These are phyloP conservation scores for Margarornis squamiger DNA, from an alignment of 2,797 vertebrate species.

Conservation along the genomic window DNA sequence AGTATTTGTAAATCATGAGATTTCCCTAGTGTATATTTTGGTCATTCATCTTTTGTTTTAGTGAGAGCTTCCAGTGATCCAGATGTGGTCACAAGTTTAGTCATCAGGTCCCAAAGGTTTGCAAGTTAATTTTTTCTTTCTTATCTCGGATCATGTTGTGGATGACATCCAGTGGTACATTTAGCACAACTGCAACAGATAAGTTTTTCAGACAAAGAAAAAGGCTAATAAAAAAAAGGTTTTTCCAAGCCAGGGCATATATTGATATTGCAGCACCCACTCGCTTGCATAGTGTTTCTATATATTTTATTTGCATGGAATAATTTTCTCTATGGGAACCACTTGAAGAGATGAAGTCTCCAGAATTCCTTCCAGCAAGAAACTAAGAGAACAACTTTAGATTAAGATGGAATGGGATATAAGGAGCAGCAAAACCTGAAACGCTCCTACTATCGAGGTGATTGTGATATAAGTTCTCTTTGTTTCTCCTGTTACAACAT, in stretches of 20 bases:
- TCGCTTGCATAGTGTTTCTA: neutral
- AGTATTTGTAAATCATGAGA: neutral
- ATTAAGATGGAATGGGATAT: neutral
- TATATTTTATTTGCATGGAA: neutral
- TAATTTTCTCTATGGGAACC: neutral
- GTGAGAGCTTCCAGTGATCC: neutral
- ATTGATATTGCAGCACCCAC: neutral
- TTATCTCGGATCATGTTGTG: neutral
- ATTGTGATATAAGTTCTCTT: neutral
- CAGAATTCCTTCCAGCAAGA: neutral
- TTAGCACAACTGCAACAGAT: neutral
- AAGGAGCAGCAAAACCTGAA: neutral
- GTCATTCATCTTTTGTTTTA: slow-evolving; percentile 23
- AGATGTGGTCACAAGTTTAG: neutral
- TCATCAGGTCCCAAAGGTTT: neutral
- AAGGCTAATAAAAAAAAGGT: neutral
- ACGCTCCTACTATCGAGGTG: neutral
- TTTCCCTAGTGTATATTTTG: neutral
- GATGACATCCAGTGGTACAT: slow-evolving; percentile 16
- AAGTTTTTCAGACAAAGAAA: neutral
- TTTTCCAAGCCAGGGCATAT: neutral
- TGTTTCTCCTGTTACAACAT: neutral
- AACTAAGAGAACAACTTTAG: neutral
- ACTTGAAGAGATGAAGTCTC: neutral
- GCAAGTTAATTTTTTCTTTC: neutral